Base-by-base conservation (phyloP, 1,140 invertebrate species). In the Mactra quadrangularis region DNA sequence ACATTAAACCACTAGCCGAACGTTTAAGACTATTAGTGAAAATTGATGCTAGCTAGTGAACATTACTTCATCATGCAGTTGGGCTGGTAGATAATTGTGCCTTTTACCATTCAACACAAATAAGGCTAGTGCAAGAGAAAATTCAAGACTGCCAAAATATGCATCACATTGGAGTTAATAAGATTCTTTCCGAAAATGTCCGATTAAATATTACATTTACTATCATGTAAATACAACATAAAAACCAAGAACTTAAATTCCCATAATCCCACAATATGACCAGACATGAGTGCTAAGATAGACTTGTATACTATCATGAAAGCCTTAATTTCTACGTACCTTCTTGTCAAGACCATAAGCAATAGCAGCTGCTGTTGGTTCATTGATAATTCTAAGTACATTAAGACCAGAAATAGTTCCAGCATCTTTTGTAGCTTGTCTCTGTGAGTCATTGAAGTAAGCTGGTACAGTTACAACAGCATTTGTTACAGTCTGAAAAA, bases 261-360 rank as follows among this genome's bases (percentile, higher is more conserved):
- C n/a, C n/a, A n/a, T 47, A 9, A 11, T 47, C 19, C 9, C 19
- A 47, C 9, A 19, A 11, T 47, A 9, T 19, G 19, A 47, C 45
- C 9, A 19, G 19, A 47, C 45, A 47, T 19, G 19, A 19, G 19
- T 47, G 9, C 45, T 47, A 47, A 47, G 19, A 11, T 11, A 47
- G 19, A 47, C 45, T 11, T 47, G 19, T 47, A 9, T 47, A 47
- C 45, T 11, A 19, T 47, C 9, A 19, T 19, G 19, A 19, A 47
- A 11, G 45, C 9, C 45, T 11, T 19, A 19, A 47, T 9, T 11
- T 11, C 19, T 59, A 38, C 70, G 41, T 62, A 89, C 89, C 90
- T 94, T 99, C 87, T 94, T 94, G 85, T 94, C 93, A 29, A 94
- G 83, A 70, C 93, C 93, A 86, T 94, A 94, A 25, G 93, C 93